Base-by-base conservation (phyloP, 2,888 invertebrate genomes). In the Pristionchus maxplancki region DNA sequence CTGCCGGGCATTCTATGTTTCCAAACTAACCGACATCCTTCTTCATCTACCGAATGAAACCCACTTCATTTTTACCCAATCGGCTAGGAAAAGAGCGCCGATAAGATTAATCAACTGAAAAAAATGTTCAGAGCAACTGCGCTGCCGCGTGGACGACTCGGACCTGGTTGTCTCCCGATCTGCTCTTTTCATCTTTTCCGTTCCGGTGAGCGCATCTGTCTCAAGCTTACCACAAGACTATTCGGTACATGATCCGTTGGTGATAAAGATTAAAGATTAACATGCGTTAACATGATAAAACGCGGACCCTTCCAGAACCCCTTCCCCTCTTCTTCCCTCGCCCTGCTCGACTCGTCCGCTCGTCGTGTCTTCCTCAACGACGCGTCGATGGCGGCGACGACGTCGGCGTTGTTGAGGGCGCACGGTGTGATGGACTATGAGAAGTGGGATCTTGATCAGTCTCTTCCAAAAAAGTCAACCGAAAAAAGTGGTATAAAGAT, bases 91-190 rank as follows among this genome's bases (percentile, higher is more conserved):
- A n/a, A n/a, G n/a, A n/a, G n/a, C n/a, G n/a, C n/a, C n/a, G n/a
- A n/a, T n/a, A n/a, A n/a, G n/a, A n/a, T n/a, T n/a, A n/a, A n/a
- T n/a, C n/a, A n/a, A n/a, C n/a, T n/a, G n/a, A n/a, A n/a, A n/a
- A n/a, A n/a, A n/a, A n/a, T n/a, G 3, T 28, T 48, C 62, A 88
- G 88, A 88, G 78, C 78, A 81, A 81, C 40, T 88, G 5, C 88
- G 88, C 28, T 74, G 78, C 6, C 53, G 58, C 20, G 40, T 88
- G 40, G 88, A 88, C 44, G 88, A 81, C 31, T 28, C 78, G 37
- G 88, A 88, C 5, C 31, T 88, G 58, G 81, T 81, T 11, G 88
- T 88, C 28, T 81, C 78, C 11, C 50, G 81, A 34, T 78, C 78
- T 1, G 88, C 88, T 5, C 48, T 88, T 15, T 37, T 88, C 31